Evolutionary conservation across 2,797 vertebrate species (phyloP), one percentile per base, ranked within the genome.

Genomic region (Capromys pilorides): DNA sequence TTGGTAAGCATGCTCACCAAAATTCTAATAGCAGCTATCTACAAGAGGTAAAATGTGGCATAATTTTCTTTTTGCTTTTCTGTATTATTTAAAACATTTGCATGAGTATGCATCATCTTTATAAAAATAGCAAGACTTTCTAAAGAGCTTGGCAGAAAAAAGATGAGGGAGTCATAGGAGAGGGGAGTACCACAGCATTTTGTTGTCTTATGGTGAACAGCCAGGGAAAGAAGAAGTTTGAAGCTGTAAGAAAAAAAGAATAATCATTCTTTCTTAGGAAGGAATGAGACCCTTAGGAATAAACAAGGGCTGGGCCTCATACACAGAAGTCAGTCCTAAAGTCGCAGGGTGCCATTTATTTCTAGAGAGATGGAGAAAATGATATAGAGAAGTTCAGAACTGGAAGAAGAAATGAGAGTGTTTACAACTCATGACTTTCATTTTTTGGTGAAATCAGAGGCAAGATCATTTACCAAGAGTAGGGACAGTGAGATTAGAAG

Each of bases 71-170:
- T 93, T 86, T 84, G 33, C 62, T 81, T 51, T 82, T 93, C 81
- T 69, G 57, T 94, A n/a, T 95, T 94, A 28, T 97, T 95, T 96
- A 64, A 93, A 92, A 84, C 89, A 90, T 96, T 97, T 95, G 67
- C 77, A 75, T n/a, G 80, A 84, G 83, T 88, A 82, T 81, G 83
- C 79, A 84, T 95, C 93, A 84, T 86, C 87, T 85, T 88, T 94
- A 94, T 49, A 90, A 90, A 97, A 97, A 97, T 91, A 96, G 95
- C 94, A 87, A 92, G 93, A 91, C 86, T 96, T 91, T 96, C 84
- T 85, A 36, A 94, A 86, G 84, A 95, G 73, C 84, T 94, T 96
- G 91, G 91, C 95, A 94, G 49, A 82, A 73, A 64, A 88, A 71
- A 88, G 81, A 95, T 51, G 96, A 94, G 95, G 84, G 92, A 91